Base-by-base conservation (phyloP, 92 coral and sea anemone genomes). In the Montipora capitata region DNA sequence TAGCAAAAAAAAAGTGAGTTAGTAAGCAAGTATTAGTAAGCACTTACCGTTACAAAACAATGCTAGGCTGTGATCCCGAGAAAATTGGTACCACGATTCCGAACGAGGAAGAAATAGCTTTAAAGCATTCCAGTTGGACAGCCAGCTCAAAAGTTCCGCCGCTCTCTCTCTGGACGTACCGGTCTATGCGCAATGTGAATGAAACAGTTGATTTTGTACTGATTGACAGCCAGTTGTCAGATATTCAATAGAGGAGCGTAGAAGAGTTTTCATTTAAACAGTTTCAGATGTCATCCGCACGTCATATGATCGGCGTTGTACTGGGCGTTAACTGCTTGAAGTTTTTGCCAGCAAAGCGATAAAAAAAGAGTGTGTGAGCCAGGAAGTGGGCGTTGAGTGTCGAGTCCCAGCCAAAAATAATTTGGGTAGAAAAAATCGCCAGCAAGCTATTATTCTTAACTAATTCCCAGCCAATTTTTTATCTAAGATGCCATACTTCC, bases 321-420 rank as follows among this genome's bases (percentile, higher is more conserved):
- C n/a, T n/a, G n/a, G n/a, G n/a, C n/a, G n/a, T n/a, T n/a, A n/a
- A n/a, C n/a, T n/a, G n/a, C n/a, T n/a, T n/a, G n/a, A 41, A 4
- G 20, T 39, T 66, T 66, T 66, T 39, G 16, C 35, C 72, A 39
- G 20, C 40, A 39, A 66, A 66, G 20, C 40, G 40, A 41, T 16
- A 16, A 66, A 66, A 66, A 66, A 11, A 66, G 72, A 18, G 40
- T 16, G 43, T 66, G 72, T 66, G 10, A 66, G 72, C 72, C 72
- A 66, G 72, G 72, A 66, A 66, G 72, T 66, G 72, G 72, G 72
- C 72, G 72, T 66, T 66, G 72, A 7, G 72, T 66, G 72, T 66
- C n/a, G n/a, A n/a, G n/a, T n/a, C n/a, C n/a, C n/a, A n/a, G n/a
- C n/a, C n/a, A n/a, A n/a, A n/a, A n/a, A n/a, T n/a, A n/a, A n/a